Evolutionary conservation across 2,888 invertebrate species (phyloP), one percentile per base, ranked within the genome.

Genomic region (Antheraea yamamai): DNA sequence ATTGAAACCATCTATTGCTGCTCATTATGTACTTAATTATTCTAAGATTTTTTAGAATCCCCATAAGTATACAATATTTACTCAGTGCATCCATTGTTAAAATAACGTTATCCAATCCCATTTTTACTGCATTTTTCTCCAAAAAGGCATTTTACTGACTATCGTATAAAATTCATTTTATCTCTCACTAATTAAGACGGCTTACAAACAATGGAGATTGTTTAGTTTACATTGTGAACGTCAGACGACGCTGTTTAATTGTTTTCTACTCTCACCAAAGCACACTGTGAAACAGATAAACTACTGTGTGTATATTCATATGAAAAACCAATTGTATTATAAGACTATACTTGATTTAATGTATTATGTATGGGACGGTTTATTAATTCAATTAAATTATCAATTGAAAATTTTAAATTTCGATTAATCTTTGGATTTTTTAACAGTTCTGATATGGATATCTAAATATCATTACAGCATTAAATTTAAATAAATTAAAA

Each of bases 141-240:
- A n/a, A 61, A n/a, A 23, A 23, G 23, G 10, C 61, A 12, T n/a
- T n/a, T n/a, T 23, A 23, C 23, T 7, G n/a, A 12, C 23, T 61
- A 23, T 61, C 10, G 61, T 23, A 20, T 61, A 61, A 61, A 79
- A 79, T 82, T 78, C 82, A 79, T 82, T 84, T 79, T 78, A 83
- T 85, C 80, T 81, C 77, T 80, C 76, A 78, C 83, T 86, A 86
- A 86, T 86, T 85, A 85, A 83, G 84, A 85, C 84, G 84, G 83
- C 77, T 81, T 80, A 79, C 78, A 84, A 82, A 83, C 61, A 81
- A 70, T 70, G n/a, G 79, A 80, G 77, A 80, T 80, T 80, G 80
- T 80, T 77, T 79, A 66, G 77, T 78, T 72, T 61, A 75, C 74
- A 72, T 71, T 61, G 74, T 75, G 72, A 71, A 75, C 61, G 74